A percentile compares a stretch with the other conserved stretches of the same genome.
Conservation (phyloP, 2,797 vertebrate species). For the Eutrigla gurnardus region DNA sequence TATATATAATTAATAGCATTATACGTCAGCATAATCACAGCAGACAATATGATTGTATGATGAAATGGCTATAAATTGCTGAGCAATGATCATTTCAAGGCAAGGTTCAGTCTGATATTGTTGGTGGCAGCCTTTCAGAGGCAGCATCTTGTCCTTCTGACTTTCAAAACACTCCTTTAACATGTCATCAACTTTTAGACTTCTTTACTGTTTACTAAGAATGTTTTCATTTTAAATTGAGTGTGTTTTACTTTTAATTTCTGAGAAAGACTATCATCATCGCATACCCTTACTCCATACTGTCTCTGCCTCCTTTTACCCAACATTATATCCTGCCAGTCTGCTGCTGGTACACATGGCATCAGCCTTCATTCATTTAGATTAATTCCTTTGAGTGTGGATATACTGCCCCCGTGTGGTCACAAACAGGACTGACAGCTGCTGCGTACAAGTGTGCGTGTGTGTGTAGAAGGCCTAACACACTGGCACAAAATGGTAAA, state of each 20-base stretch:
- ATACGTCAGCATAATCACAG: slow-evolving; percentile 4
- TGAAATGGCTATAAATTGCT: slow-evolving; percentile 4
- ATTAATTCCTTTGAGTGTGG: slow-evolving; percentile 11
- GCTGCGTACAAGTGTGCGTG: neutral
- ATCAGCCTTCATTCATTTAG: neutral
- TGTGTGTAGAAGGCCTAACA: neutral
- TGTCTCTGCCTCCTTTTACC: slow-evolving; percentile 24
- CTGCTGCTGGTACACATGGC: slow-evolving; percentile 8
- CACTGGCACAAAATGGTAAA: neutral
- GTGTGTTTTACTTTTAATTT: slow-evolving; percentile 8
- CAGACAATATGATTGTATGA: slow-evolving; percentile 3
- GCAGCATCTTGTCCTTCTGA: neutral
- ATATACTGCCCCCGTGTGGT: slow-evolving; percentile 64
- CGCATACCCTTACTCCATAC: slow-evolving; percentile 7
- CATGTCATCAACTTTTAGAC: neutral
- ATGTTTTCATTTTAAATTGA: slow-evolving; percentile 5
- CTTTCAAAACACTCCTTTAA: slow-evolving; percentile 5
- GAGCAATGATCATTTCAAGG: slow-evolving; percentile 21
- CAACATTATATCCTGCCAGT: neutral
- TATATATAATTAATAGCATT: neutral
- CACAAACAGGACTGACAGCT: neutral
- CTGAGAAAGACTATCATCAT: slow-evolving; percentile 9
- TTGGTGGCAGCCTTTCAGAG: slow-evolving; percentile 5
- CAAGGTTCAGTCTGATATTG: neutral
- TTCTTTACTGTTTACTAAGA: neutral